Evolutionary conservation across 2,113 vertebrate genomes (phyloP).

Genomic region (Sceloporus undulatus): DNA sequence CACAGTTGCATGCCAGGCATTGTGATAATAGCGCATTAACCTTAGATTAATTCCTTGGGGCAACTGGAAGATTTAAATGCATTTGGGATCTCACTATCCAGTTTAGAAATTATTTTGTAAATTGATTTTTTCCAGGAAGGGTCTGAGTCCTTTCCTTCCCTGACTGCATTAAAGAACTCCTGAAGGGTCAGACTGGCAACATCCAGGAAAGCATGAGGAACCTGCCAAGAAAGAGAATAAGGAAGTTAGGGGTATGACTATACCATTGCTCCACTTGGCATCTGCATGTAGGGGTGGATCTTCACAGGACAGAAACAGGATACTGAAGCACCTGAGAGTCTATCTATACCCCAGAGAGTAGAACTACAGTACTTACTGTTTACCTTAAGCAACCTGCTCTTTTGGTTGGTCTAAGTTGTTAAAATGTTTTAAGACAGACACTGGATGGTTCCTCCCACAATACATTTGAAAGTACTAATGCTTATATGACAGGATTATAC

Average conservation of each 20-base stretch:
- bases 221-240: conserved; percentile 77
- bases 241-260: conserved; percentile 33
- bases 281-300: background rate
- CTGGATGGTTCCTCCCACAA: too few species aligned
- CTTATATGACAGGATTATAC: background rate
- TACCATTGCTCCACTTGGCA: background rate
- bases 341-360: background rate
- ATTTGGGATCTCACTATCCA: conserved; percentile 93
- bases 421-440: too few species aligned
- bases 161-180: conserved; percentile 93
- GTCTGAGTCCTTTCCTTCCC: conserved; percentile 88
- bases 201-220: conserved; percentile 92
- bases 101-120: conserved; percentile 98
- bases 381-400: too few species aligned
- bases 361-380: background rate
- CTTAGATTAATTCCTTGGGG: conserved; percentile 74
- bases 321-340: too few species aligned
- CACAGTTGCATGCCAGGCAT: too few species aligned
- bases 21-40: conserved; percentile 48
- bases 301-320: background rate
- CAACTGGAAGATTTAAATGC: conserved; percentile 89
- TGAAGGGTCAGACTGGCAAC: conserved; percentile 91
- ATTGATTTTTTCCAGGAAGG: conserved; percentile 98
- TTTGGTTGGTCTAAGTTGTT: too few species aligned
- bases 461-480: background rate